These are phyloP conservation scores for Atta colombica DNA, from an alignment of 1,140 invertebrate species.

Conservation along the genomic window DNA sequence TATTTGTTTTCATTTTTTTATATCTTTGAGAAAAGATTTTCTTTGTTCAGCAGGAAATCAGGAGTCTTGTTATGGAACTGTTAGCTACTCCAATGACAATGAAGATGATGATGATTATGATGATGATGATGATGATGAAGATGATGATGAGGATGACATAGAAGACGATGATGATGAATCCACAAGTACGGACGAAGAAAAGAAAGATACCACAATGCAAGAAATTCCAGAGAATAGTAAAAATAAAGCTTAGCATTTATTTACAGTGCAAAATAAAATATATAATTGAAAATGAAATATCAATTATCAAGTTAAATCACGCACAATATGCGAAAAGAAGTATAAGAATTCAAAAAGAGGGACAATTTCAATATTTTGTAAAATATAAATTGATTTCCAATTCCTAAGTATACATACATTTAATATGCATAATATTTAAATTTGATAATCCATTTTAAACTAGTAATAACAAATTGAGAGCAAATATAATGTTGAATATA, in stretches of 20 bases:
- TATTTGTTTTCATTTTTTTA: not conserved
- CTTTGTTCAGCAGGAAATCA: conserved; percentile 71
- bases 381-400: conserved; percentile 1
- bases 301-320: not conserved
- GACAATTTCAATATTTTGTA: conserved; percentile 32
- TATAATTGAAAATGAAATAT: conserved; percentile 42
- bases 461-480: not conserved
- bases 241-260: conserved; percentile 44
- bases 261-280: conserved; percentile 14
- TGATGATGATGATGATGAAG: conserved; percentile 86
- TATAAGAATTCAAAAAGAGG: not conserved
- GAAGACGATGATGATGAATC: conserved; percentile 80
- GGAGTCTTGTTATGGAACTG: conserved; percentile 83
- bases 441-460: conserved; percentile 6
- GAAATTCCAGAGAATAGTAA: conserved; percentile 27
- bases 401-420: conserved; percentile 7
- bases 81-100: conserved; percentile 86
- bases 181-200: conserved; percentile 61
- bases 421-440: conserved; percentile 29
- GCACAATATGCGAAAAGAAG: not conserved
- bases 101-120: conserved; percentile 87
- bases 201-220: conserved; percentile 35
- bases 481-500: not conserved
- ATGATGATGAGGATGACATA: conserved; percentile 79
- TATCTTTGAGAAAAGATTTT: conserved; percentile 22